Percentiles rank a stretch among this genome's conserved stretches.
Conservation (phyloP, 1,140 invertebrate genomes). For the Eciton burchellii region DNA sequence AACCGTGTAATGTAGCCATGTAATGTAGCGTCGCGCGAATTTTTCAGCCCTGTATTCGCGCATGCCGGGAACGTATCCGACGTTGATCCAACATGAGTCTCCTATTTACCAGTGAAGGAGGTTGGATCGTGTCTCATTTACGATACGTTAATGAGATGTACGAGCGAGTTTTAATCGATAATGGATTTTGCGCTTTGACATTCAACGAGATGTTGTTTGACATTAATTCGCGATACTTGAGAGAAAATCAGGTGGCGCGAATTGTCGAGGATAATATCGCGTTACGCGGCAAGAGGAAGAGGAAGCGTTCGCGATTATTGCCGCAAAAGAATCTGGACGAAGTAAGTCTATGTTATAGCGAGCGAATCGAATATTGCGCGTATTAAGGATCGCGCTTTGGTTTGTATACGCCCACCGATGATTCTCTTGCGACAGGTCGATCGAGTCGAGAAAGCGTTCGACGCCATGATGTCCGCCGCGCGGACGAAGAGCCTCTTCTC, state of each 20-base stretch:
- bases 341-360: slow-evolving; percentile 61
- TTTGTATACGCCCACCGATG: slow-evolving; percentile 8
- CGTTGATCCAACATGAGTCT: slow-evolving; percentile 75
- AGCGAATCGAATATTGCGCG: not conserved
- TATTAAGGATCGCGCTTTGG: not conserved
- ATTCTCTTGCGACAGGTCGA: slow-evolving; percentile 71
- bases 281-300: slow-evolving; percentile 64
- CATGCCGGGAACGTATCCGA: not conserved
- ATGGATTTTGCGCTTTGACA: slow-evolving; percentile 53
- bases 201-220: slow-evolving; percentile 77
- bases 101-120: slow-evolving; percentile 70
- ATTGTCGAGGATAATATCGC: slow-evolving; percentile 28
- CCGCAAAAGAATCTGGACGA: slow-evolving; percentile 69
- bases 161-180: slow-evolving; percentile 59
- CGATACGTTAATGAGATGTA: slow-evolving; percentile 78
- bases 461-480: slow-evolving; percentile 63
- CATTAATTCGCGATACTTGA: slow-evolving; percentile 78
- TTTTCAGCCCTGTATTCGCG: not conserved
- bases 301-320: slow-evolving; percentile 65
- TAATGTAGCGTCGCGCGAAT: not conserved
- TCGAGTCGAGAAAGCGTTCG: slow-evolving; percentile 72
- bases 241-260: slow-evolving; percentile 74
- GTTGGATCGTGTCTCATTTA: slow-evolving; percentile 80
- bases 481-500: slow-evolving; percentile 71
- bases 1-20: not conserved